Base-by-base conservation (phyloP, 2,888 invertebrate species). In the Scaptomyza polygonia region DNA sequence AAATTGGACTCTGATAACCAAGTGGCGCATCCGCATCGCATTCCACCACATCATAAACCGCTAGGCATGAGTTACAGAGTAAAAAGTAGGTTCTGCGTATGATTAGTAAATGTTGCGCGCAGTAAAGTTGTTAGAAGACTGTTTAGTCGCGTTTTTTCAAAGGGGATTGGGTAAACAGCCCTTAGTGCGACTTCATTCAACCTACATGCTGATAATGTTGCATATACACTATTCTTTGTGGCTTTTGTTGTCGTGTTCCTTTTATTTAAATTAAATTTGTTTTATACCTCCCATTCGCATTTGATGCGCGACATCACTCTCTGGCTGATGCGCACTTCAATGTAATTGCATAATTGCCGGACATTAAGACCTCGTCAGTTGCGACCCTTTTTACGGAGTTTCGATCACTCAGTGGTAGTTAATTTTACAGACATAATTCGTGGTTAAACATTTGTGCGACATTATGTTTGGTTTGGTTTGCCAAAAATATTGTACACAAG, bases 291-390 rank as follows among this genome's bases (percentile, higher is more conserved):
- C 59, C 7, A 59, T 52, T 63, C 14, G n/a, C 5, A 16, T 36
- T 36, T 11, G 29, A 47, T 30, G 12, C 5, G 12, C 30, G 12
- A 30, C 47, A 30, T 34, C 34, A 42, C 44, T 43, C 43, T 18
- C n/a, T 6, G 25, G 7, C 42, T 34, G 77, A 71, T n/a, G 34
- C n/a, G 80, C 74, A 79, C 77, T 69, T 83, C 67, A 70, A 58
- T 57, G 71, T 88, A 85, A 88, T 88, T 88, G 86, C 86, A 86
- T 88, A 85, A 85, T 88, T 85, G 80, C 85, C 57, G 73, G 85
- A 81, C 86, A 88, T 88, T 84, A 83, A 80, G 75, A 29, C 45
- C 39, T 66, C 40, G 88, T 72, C 84, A 86, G 78, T 77, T 83
- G 77, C 82, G 76, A 56, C 86, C 86, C 83, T 70, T 47, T 55